Conservation (phyloP, 2,888 invertebrate genomes). For the Drosophila mulleri region DNA sequence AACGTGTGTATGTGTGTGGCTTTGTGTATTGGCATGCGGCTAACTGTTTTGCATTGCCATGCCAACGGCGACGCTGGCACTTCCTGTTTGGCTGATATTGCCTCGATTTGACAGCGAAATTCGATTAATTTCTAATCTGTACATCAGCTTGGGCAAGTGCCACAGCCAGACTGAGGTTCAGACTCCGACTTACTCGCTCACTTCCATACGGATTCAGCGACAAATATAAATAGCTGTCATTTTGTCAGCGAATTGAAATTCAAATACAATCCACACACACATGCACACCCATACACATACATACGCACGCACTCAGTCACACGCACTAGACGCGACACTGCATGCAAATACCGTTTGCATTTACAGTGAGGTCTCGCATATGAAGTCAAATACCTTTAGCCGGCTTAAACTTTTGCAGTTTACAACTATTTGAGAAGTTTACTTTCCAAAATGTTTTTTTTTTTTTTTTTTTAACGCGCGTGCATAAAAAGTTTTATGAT, state of each 20-base stretch:
- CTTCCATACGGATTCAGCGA: slow-evolving; percentile 31
- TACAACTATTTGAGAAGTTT: slow-evolving; percentile 6
- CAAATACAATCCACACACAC: slow-evolving; percentile 21
- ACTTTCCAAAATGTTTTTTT: slow-evolving; percentile 1
- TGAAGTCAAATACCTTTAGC: slow-evolving; percentile 7
- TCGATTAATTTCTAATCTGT: slow-evolving; percentile 79
- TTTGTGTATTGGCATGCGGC: slow-evolving; percentile 62
- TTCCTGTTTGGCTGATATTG: slow-evolving; percentile 58
- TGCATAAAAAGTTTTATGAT: slow-evolving; percentile 8
- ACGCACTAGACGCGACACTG: slow-evolving; percentile 52
- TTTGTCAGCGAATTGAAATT: slow-evolving; percentile 68
- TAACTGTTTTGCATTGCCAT: slow-evolving; percentile 75
- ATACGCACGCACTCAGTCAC: slow-evolving; percentile 3
- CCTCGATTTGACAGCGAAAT: slow-evolving; percentile 77
- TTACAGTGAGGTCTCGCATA: slow-evolving; percentile 5
- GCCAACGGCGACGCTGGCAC: slow-evolving; percentile 62
- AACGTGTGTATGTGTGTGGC: slow-evolving; percentile 44
- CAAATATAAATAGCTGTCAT: slow-evolving; percentile 78
- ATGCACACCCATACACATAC: slow-evolving; percentile 9
- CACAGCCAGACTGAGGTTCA: slow-evolving; percentile 29
- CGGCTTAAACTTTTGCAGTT: slow-evolving; percentile 2
- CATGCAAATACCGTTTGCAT: slow-evolving; percentile 66
- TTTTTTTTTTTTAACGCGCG: slow-evolving; percentile 3
- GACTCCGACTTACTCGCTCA: slow-evolving; percentile 21
- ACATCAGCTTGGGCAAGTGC: slow-evolving; percentile 73